Conservation (phyloP, 2,888 invertebrate species). For the Strigamia maritima region DNA sequence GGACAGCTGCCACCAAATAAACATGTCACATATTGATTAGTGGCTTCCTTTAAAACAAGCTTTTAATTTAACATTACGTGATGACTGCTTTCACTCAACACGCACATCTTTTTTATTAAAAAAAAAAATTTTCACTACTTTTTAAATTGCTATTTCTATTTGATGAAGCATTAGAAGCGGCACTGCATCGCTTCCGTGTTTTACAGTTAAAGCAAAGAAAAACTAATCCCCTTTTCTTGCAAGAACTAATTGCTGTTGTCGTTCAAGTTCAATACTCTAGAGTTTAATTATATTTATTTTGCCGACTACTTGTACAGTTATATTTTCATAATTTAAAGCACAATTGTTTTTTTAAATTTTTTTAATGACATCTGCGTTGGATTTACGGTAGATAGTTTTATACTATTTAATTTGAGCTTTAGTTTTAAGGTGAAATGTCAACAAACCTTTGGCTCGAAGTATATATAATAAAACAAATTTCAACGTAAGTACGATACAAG, state of each 20-base stretch:
- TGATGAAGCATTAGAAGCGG: background rate
- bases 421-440: too few relatives aligned
- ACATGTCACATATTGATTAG: conserved; percentile 30
- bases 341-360: too few relatives aligned
- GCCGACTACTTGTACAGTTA: background rate
- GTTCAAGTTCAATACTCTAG: background rate
- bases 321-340: background rate
- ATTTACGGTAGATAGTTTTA: too few relatives aligned
- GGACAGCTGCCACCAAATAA: conserved; percentile 34
- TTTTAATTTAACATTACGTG: conserved; percentile 17
- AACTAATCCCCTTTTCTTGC: background rate
- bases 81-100: background rate
- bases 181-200: background rate
- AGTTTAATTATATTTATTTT: background rate
- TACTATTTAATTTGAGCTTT: too few relatives aligned
- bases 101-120: background rate
- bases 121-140: background rate
- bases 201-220: background rate
- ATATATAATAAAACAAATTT: too few relatives aligned
- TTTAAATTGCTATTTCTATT: background rate
- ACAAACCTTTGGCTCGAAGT: too few relatives aligned
- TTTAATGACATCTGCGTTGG: too few relatives aligned
- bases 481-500: too few relatives aligned
- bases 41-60: conserved; percentile 4
- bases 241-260: background rate